These are phyloP conservation scores for Nothocercus julius DNA, from an alignment of 2,113 vertebrate genomes.

Conservation along the genomic window DNA sequence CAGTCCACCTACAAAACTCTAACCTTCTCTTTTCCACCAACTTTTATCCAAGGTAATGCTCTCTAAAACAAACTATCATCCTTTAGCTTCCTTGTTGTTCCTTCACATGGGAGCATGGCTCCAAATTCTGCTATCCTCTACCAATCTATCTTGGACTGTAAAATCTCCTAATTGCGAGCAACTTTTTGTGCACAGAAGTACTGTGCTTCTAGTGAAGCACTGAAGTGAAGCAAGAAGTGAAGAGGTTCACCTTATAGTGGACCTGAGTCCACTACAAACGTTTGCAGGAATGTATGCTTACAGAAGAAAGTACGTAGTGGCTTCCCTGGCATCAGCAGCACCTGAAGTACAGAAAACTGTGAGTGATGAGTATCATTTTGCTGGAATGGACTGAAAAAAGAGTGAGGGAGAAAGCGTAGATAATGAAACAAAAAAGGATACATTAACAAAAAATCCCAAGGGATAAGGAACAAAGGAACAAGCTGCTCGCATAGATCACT, in stretches of 20 bases:
- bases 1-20: background rate
- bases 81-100: background rate
- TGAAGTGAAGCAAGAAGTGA: background rate
- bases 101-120: background rate
- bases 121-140: accelerated
- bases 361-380: background rate
- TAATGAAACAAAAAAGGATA: background rate
- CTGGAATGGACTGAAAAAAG: background rate
- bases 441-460: background rate
- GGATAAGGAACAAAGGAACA: background rate
- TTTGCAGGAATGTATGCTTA: background rate
- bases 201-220: background rate
- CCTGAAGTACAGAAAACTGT: background rate
- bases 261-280: background rate
- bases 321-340: background rate
- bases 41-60: background rate
- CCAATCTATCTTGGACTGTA: background rate
- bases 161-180: background rate
- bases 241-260: background rate
- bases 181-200: background rate
- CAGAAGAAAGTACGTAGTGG: background rate
- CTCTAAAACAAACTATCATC: background rate
- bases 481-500: background rate
- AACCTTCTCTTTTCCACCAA: background rate
- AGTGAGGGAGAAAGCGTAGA: background rate